Evolutionary conservation across 2,888 invertebrate species (phyloP).

Genomic region (Cyclophora albipunctata): DNA sequence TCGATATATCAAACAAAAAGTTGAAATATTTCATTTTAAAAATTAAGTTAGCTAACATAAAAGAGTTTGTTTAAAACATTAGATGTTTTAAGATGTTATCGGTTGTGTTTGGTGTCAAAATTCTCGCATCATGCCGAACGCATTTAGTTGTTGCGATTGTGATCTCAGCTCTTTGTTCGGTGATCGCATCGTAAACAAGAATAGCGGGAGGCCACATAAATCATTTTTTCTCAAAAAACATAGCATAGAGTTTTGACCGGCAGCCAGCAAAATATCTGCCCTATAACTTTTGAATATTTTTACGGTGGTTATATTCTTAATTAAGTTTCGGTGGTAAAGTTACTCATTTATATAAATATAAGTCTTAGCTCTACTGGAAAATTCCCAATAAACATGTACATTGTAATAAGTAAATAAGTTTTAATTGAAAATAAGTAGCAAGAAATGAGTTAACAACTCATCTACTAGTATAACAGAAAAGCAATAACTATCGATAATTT

Average conservation of each 20-base stretch:
- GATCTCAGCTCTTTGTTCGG: slow-evolving; percentile 60
- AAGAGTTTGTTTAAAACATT: slow-evolving; percentile 74
- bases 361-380: too few relatives aligned
- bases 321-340: too few relatives aligned
- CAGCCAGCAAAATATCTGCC: too few relatives aligned
- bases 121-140: slow-evolving; percentile 71
- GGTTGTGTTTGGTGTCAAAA: slow-evolving; percentile 70
- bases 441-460: slow-evolving; percentile 31
- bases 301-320: too few relatives aligned
- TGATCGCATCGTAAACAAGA: slow-evolving; percentile 66
- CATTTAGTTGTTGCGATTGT: slow-evolving; percentile 58
- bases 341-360: too few relatives aligned
- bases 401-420: too few relatives aligned
- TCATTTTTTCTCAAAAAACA: slow-evolving; percentile 39
- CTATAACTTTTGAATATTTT: too few relatives aligned
- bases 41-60: slow-evolving; percentile 72
- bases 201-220: slow-evolving; percentile 71
- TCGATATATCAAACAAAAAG: slow-evolving; percentile 55
- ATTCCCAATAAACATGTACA: too few relatives aligned
- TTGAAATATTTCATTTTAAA: slow-evolving; percentile 64
- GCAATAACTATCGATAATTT: too few relatives aligned
- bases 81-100: slow-evolving; percentile 72
- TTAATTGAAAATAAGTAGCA: slow-evolving; percentile 25
- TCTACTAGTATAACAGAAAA: too few relatives aligned
- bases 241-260: neutral